phyloP scores from a whole-genome alignment of 2,113 vertebrate species.

The Melanostigma gelatinosum region DNA sequence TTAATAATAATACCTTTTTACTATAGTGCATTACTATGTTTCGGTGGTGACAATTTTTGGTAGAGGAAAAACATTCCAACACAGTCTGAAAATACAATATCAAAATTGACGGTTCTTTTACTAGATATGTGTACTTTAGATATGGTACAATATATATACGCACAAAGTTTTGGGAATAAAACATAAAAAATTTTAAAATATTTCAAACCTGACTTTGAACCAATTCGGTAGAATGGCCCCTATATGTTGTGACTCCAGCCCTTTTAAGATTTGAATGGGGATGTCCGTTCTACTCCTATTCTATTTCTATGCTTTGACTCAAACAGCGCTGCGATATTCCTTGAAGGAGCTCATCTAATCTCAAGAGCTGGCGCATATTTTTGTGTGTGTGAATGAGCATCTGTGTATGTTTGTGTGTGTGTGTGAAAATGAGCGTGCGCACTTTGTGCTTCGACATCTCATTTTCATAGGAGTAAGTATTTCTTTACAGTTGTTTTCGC shows the following conservation, averaged over 20 bases:
- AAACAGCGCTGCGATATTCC: conserved; percentile 8
- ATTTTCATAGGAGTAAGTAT: conserved; percentile 55
- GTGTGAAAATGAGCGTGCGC: background rate
- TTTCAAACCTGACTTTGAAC: no score
- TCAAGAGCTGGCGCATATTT: conserved; percentile 20
- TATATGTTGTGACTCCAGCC: background rate
- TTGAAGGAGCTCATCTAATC: conserved; percentile 42
- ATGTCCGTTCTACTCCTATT: background rate
- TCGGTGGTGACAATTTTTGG: no score
- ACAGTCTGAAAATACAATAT: no score
- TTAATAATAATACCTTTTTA: no score
- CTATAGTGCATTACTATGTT: no score
- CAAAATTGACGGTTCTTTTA: no score
- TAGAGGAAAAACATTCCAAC: no score
- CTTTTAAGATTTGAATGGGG: background rate
- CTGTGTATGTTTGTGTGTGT: conserved; percentile 3
- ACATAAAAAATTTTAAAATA: no score
- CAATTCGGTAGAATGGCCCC: background rate
- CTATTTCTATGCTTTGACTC: conserved; percentile 15
- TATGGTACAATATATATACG: no score
- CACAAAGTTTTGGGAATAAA: no score
- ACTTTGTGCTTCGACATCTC: conserved; percentile 43
- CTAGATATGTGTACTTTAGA: no score
- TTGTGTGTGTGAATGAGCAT: background rate
- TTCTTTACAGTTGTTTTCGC: conserved; percentile 59